Evolutionary conservation across 1,140 invertebrate genomes (phyloP).

Genomic region (Trissolcus basalis): DNA sequence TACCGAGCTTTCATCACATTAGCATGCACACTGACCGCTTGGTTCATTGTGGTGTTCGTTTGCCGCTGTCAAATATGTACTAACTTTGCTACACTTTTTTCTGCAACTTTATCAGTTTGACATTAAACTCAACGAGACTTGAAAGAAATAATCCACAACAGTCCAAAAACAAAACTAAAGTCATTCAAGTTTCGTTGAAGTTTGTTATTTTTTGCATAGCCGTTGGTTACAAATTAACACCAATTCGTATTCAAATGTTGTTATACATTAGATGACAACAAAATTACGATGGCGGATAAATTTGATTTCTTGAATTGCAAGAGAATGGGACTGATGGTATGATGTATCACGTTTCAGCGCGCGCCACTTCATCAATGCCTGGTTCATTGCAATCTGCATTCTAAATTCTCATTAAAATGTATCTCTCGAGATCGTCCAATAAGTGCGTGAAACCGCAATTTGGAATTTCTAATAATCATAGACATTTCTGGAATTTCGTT

Average conservation of each 20-base stretch:
- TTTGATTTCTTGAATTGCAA: constrained; percentile 32
- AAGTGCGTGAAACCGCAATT: constrained; percentile 47
- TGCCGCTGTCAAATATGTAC: too few species aligned
- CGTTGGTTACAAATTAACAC: constrained; percentile 8
- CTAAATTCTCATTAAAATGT: constrained; percentile 46
- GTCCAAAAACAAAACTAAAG: too few species aligned
- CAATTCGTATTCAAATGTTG: constrained; percentile 20
- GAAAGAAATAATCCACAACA: too few species aligned
- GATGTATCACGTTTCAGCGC: constrained; percentile 16
- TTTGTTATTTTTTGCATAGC: neutral
- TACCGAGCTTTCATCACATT: too few species aligned
- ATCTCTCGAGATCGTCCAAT: constrained; percentile 49
- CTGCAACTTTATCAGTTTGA: too few species aligned
- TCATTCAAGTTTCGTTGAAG: neutral
- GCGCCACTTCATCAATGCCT: constrained; percentile 26
- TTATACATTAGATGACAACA: neutral
- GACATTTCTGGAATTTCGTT: constrained; percentile 54
- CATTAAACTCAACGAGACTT: too few species aligned
- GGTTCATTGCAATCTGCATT: constrained; percentile 44
- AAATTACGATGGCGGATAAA: neutral
- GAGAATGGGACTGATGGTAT: neutral
- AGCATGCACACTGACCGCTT: too few species aligned
- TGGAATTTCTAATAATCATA: constrained; percentile 47
- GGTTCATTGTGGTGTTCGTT: too few species aligned
- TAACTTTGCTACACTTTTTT: too few species aligned